These are phyloP conservation scores for Neotoxoptera formosana DNA, from an alignment of 1,140 invertebrate species.

Conservation along the genomic window DNA sequence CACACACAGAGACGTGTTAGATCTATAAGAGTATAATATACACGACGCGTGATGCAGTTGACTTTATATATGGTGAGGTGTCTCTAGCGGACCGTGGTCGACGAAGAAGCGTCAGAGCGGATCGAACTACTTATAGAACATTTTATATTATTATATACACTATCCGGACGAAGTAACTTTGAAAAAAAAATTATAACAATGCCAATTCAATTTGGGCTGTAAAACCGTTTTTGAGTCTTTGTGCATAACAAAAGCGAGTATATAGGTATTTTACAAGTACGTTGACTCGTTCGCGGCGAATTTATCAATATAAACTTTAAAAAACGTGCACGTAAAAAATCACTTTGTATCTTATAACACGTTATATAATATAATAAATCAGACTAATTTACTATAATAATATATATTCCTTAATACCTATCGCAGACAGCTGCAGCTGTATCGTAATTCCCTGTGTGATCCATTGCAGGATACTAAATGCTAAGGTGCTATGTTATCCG, in stretches of 20 bases:
- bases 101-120: not conserved
- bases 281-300: not conserved
- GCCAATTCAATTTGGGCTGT: not conserved
- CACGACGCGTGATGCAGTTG: not conserved
- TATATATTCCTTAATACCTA: not conserved
- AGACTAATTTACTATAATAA: not conserved
- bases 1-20: not conserved
- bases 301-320: not conserved
- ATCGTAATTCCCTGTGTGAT: not conserved
- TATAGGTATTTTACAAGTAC: not conserved
- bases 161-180: not conserved
- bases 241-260: not conserved
- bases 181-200: not conserved
- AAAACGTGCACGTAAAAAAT: not conserved
- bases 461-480: too few species aligned
- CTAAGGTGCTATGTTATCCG: not conserved
- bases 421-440: not conserved
- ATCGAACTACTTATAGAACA: conserved; percentile 16
- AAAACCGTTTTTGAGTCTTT: not conserved
- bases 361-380: not conserved
- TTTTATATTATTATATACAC: not conserved
- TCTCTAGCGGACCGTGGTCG: not conserved
- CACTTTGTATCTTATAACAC: not conserved
- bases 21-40: not conserved
- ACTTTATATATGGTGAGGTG: not conserved